phyloP scores from a whole-genome alignment of 2,797 vertebrate species.

The Pipistrellus kuhlii region DNA sequence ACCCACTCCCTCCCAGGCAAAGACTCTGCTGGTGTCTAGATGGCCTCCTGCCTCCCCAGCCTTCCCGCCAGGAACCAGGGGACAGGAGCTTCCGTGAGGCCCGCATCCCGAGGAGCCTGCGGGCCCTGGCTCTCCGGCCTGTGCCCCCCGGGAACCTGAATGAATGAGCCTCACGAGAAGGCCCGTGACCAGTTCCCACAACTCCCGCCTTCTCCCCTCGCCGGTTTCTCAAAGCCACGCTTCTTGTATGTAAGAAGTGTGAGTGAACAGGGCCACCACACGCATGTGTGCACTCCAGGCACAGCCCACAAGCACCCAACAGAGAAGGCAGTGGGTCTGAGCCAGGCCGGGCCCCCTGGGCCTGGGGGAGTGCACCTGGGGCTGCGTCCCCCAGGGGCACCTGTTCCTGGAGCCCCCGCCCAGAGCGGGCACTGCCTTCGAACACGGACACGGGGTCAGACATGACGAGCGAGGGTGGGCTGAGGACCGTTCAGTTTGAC shows the following conservation, averaged over 20 bases:
- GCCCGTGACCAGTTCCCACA: background rate
- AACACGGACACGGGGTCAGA: background rate
- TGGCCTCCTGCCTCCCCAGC: accelerated
- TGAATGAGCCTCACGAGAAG: background rate
- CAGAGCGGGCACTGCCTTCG: background rate
- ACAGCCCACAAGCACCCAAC: background rate
- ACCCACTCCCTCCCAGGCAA: background rate
- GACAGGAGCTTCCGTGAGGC: background rate
- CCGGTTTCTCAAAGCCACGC: background rate
- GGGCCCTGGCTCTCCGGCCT: background rate
- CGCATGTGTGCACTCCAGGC: background rate
- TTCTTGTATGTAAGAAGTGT: background rate
- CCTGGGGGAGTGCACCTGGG: background rate
- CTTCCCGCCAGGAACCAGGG: background rate
- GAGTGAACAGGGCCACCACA: background rate
- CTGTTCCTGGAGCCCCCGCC: background rate
- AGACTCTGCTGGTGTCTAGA: background rate
- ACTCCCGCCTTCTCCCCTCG: background rate
- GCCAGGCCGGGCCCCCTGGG: background rate
- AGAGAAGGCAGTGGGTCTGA: background rate
- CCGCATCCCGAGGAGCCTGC: background rate
- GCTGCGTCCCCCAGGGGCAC: background rate
- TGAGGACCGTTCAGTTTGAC: background rate
- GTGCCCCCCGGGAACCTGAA: background rate
- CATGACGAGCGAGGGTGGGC: background rate